Base-by-base conservation (phyloP, 2,888 invertebrate species). In the Aelia acuminata region DNA sequence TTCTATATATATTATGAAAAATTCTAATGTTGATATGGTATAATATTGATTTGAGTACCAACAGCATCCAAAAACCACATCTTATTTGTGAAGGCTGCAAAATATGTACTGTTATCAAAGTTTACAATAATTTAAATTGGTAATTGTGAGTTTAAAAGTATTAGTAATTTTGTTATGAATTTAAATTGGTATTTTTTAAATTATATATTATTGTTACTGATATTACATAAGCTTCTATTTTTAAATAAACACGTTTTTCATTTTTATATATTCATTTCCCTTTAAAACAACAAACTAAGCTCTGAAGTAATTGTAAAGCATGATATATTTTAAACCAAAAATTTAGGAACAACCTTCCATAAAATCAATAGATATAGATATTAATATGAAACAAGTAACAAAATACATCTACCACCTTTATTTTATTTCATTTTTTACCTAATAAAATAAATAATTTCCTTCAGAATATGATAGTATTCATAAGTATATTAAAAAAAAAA, bases 161-260 rank as follows among this genome's bases (percentile, higher is more conserved):
- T 43, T 80, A 80, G 43, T 80, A 43, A 80, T 43, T 80, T 80
- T 43, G 43, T 80, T 80, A 43, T 11, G 3, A 80, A 80, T 80
- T 3, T 80, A 39, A 43, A 10, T 80, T 80, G 80, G 80, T 80
- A 80, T 80, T 43, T 80, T 43, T 43, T 43, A 80, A 80, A 43
- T 80, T 22, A 43, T 43, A 43, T 80, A 43, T 80, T 43, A 80
- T n/a, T 80, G 80, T 80, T 80, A 43, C 39, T 43, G 80, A 80
- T 80, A 39, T 63, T 63, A 63, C 13, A 63, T 63, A 63, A 63
- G 31, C 63, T 63, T 63, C 63, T 63, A 63, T 80, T 80, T 80
- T 80, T 80, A 80, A 80, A 80, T 80, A 80, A 43, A 80, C 80
- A n/a, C 43, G 80, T 80, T 80, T 43, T 80, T 80, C 63, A 63